phyloP scores from a whole-genome alignment of 2,888 invertebrate species.

The Pardosa pseudoannulata region DNA sequence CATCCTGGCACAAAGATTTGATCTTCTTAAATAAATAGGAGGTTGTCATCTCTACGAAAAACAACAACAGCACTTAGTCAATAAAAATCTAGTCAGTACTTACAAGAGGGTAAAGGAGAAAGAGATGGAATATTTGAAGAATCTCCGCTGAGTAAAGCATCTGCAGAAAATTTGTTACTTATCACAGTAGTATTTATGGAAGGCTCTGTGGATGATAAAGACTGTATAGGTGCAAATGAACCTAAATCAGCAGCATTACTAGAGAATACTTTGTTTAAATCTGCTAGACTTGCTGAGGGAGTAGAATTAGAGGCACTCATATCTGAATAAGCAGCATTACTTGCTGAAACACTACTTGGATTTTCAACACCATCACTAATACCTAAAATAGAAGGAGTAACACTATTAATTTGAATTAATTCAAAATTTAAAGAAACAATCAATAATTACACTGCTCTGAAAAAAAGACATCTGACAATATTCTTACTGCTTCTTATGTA shows the following conservation, averaged over 20 bases:
- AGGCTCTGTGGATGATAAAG: background rate
- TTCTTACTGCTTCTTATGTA: too few species aligned
- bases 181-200: conserved; percentile 42
- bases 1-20: too few species aligned
- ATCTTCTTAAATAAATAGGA: too few species aligned
- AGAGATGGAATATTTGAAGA: conserved; percentile 33
- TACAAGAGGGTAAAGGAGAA: conserved; percentile 45
- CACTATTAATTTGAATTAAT: too few species aligned
- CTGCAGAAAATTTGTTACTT: conserved; percentile 31
- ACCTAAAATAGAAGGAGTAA: too few species aligned
- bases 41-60: too few species aligned
- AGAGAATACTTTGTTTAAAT: conserved; percentile 55
- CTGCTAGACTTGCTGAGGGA: conserved; percentile 27
- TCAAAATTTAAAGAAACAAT: too few species aligned
- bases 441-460: too few species aligned
- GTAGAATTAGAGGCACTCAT: conserved; percentile 9
- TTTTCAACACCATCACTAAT: conserved; percentile 28
- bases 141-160: conserved; percentile 31
- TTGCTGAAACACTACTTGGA: background rate
- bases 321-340: background rate
- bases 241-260: background rate
- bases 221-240: background rate
- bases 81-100: too few species aligned
- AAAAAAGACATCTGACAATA: too few species aligned
- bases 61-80: too few species aligned